A percentile compares a stretch with the other conserved stretches of the same genome.
Evolutionary conservation across 2,888 invertebrate genomes (phyloP).

Genomic region (Stramonita haemastoma): DNA sequence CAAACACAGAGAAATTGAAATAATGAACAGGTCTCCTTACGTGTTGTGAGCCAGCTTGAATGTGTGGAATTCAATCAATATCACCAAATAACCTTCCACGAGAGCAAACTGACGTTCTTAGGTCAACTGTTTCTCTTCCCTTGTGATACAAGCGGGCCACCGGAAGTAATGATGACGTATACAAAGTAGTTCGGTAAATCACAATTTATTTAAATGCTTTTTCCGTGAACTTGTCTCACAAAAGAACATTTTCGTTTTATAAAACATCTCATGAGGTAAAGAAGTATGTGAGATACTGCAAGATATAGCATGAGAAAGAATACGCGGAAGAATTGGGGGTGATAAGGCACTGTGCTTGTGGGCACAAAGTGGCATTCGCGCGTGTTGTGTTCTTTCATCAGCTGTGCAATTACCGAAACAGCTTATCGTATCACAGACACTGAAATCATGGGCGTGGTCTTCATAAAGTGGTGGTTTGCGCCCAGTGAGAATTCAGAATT

Average conservation of each 20-base stretch:
- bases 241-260: no score
- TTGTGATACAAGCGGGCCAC: background rate
- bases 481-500: constrained; percentile 1
- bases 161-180: constrained; percentile 12
- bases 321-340: constrained; percentile 39
- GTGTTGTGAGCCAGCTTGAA: constrained; percentile 32
- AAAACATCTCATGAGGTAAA: no score
- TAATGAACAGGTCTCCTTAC: background rate
- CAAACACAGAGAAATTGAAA: constrained; percentile 14
- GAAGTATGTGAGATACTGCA: no score
- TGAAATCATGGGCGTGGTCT: constrained; percentile 40
- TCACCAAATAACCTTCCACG: constrained; percentile 11
- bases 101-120: background rate
- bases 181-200: background rate
- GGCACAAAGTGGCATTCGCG: background rate
- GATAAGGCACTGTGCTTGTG: background rate
- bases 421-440: constrained; percentile 1
- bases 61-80: background rate
- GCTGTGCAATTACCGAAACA: constrained; percentile 22
- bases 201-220: background rate
- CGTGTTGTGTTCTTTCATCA: constrained; percentile 27
- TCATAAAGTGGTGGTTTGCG: constrained; percentile 20
- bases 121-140: background rate
- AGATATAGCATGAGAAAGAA: background rate
- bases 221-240: background rate